Evolutionary conservation across 2,113 vertebrate genomes (phyloP).

Genomic region (Erinaceus europaeus): DNA sequence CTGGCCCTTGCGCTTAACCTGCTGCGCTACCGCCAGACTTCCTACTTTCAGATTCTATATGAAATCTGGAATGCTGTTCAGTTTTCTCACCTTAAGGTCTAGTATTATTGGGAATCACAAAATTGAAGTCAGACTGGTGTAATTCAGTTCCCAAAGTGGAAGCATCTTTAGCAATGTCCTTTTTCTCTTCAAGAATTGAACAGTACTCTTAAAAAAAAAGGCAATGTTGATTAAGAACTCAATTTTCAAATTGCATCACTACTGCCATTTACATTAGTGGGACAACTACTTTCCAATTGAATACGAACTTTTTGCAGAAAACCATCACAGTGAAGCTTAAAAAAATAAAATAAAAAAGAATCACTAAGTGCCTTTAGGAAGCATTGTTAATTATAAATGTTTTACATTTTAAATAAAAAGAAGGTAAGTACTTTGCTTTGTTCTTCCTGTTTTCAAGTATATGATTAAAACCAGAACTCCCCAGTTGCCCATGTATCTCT

Average conservation of each 20-base stretch:
- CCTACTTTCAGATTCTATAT: neutral
- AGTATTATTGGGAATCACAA: neutral
- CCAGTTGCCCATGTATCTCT: neutral
- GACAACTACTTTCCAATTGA: slow-evolving; percentile 42
- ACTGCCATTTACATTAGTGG: neutral
- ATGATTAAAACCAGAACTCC: neutral
- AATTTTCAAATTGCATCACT: slow-evolving; percentile 25
- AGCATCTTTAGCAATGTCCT: neutral
- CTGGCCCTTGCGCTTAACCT: no score
- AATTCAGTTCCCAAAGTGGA: neutral
- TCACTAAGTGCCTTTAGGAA: neutral
- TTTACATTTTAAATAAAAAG: slow-evolving; percentile 43
- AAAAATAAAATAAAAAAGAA: slow-evolving; percentile 30
- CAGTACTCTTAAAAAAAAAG: neutral
- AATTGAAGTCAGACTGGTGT: neutral
- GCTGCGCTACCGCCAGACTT: no score
- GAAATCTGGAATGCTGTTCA: neutral
- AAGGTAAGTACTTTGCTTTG: neutral
- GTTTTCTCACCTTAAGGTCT: neutral
- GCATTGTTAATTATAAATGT: slow-evolving; percentile 37
- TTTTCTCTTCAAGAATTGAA: neutral
- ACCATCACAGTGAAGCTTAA: neutral
- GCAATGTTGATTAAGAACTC: neutral
- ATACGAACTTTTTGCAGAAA: slow-evolving; percentile 21
- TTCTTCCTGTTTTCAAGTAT: neutral